phyloP scores from a whole-genome alignment of 2,888 invertebrate genomes.

The Plutella xylostella region DNA sequence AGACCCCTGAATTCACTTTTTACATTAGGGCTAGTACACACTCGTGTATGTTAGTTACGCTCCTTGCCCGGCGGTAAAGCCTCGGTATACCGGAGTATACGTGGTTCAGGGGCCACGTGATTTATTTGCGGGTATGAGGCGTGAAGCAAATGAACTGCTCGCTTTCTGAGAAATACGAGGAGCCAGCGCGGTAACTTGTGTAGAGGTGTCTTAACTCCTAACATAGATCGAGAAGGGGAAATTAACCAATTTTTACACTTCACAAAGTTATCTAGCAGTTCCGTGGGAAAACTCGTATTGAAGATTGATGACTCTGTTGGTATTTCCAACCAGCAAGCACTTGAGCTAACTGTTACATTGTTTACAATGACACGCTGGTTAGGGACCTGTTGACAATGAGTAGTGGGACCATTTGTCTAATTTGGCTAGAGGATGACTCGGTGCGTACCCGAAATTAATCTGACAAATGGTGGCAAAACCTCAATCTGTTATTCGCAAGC shows the following conservation, averaged over 20 bases:
- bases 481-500: constrained; percentile 15
- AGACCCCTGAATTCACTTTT: not conserved
- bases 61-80: constrained; percentile 26
- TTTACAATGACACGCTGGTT: no score
- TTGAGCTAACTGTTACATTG: no score
- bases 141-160: constrained; percentile 64
- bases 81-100: no score
- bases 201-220: constrained; percentile 27
- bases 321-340: no score
- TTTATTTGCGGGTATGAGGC: constrained; percentile 66
- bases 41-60: not conserved
- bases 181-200: constrained; percentile 38
- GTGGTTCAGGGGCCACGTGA: constrained; percentile 39
- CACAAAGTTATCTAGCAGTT: no score
- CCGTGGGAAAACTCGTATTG: no score
- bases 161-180: constrained; percentile 52
- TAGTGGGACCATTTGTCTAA: no score
- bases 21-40: not conserved
- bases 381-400: no score
- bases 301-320: no score
- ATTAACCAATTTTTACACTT: constrained; percentile 7
- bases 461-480: constrained; percentile 5
- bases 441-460: not conserved
- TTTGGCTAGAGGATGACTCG: no score
- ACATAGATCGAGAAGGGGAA: not conserved